phyloP scores from a whole-genome alignment of 37 sponge, comb jelly and placozoan genomes.

The Diacarnus erythraeanus region DNA sequence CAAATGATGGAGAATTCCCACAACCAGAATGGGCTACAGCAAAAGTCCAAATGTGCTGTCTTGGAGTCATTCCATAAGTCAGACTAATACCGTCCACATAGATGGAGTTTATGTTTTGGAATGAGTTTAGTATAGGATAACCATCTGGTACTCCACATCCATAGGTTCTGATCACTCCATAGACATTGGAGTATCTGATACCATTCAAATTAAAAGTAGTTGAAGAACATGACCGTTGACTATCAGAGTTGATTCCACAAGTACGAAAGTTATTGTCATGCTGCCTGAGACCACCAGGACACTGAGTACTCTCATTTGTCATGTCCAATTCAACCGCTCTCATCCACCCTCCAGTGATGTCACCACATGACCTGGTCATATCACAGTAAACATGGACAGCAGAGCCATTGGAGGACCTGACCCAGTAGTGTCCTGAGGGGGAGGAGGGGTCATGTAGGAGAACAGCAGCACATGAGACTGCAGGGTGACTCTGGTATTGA shows the following conservation, averaged over 20 bases:
- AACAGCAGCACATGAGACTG: too few relatives aligned
- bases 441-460: too few relatives aligned
- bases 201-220: neutral
- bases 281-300: constrained; percentile 13
- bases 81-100: constrained; percentile 31
- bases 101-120: neutral
- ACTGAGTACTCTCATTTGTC: constrained; percentile 2
- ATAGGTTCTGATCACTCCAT: constrained; percentile 31
- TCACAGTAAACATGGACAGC: too few relatives aligned
- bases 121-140: neutral
- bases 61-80: too few relatives aligned
- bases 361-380: constrained; percentile 2
- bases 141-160: constrained; percentile 14
- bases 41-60: too few relatives aligned
- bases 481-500: too few relatives aligned
- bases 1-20: too few relatives aligned
- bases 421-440: too few relatives aligned
- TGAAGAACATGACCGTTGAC: neutral
- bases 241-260: neutral
- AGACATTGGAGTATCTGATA: constrained; percentile 14
- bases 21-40: too few relatives aligned
- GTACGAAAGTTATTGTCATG: neutral
- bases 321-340: constrained; percentile 1
- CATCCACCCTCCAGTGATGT: constrained; percentile 23
- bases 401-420: too few relatives aligned